These are phyloP conservation scores for Leptinotarsa lineolata DNA, from an alignment of 1,140 invertebrate genomes.

Conservation along the genomic window DNA sequence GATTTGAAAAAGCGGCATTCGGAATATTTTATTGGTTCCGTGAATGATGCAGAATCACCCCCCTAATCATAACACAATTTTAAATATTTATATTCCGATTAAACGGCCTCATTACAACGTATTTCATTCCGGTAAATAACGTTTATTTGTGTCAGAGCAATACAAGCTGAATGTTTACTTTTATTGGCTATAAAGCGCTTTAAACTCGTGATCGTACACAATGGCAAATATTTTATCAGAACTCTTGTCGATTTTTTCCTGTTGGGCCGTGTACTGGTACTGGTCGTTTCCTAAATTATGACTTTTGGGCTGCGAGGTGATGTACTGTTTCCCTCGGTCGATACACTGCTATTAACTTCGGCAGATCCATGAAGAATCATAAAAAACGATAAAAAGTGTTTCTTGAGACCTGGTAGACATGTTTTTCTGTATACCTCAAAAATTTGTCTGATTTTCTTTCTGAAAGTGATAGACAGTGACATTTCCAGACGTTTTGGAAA, in stretches of 20 bases:
- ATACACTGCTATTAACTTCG: too few species aligned
- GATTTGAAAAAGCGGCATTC: too few species aligned
- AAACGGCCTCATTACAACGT: constrained; percentile 8
- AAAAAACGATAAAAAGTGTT: too few species aligned
- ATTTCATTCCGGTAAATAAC: constrained; percentile 8
- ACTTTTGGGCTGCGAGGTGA: neutral
- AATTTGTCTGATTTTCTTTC: too few species aligned
- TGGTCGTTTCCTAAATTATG: constrained; percentile 4
- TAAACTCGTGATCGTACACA: constrained; percentile 7
- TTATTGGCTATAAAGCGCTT: constrained; percentile 17
- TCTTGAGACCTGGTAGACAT: too few species aligned
- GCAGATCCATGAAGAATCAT: too few species aligned
- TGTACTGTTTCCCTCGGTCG: neutral
- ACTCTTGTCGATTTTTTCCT: neutral
- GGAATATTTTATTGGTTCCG: too few species aligned
- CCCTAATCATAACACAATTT: neutral
- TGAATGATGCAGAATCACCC: neutral
- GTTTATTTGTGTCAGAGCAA: constrained; percentile 12
- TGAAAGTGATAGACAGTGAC: too few species aligned
- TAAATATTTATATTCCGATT: constrained; percentile 21
- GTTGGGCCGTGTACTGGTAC: neutral
- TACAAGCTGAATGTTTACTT: neutral
- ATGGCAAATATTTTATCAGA: neutral
- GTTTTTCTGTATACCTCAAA: too few species aligned
- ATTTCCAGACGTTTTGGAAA: too few species aligned